phyloP scores from a whole-genome alignment of 2,888 invertebrate genomes.

The Apodemia mormo region DNA sequence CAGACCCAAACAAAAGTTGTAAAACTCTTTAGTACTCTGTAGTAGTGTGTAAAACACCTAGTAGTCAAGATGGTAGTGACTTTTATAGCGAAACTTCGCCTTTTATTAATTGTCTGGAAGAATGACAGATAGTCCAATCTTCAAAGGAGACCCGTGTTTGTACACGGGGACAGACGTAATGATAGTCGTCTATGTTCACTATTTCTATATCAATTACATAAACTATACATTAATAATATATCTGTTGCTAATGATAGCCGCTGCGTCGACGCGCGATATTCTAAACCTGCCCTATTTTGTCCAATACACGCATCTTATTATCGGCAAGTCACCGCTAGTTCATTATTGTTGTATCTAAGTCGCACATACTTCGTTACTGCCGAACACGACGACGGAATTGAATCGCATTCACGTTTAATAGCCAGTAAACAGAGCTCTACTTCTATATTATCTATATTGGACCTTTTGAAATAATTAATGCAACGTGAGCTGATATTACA shows the following conservation, averaged over 20 bases:
- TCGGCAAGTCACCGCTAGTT: conserved; percentile 58
- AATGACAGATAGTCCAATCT: no score
- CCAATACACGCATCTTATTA: conserved; percentile 39
- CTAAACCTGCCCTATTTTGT: conserved; percentile 23
- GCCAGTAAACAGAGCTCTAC: conserved; percentile 71
- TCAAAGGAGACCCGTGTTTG: no score
- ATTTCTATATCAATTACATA: background rate
- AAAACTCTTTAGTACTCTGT: no score
- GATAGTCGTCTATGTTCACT: no score
- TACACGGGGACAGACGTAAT: no score
- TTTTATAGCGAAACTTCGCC: no score
- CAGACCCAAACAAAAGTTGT: no score
- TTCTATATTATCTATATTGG: conserved; percentile 65
- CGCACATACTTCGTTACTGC: conserved; percentile 53
- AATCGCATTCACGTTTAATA: conserved; percentile 75
- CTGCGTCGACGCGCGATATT: background rate
- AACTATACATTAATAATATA: background rate
- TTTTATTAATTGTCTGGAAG: no score
- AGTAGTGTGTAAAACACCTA: no score
- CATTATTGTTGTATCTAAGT: conserved; percentile 47
- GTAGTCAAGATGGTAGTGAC: no score
- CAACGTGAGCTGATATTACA: conserved; percentile 48
- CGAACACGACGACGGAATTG: conserved; percentile 63
- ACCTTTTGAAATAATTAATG: conserved; percentile 56
- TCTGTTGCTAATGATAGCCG: background rate